Conservation (phyloP, 1,140 invertebrate species). For the Bombus superbus region DNA sequence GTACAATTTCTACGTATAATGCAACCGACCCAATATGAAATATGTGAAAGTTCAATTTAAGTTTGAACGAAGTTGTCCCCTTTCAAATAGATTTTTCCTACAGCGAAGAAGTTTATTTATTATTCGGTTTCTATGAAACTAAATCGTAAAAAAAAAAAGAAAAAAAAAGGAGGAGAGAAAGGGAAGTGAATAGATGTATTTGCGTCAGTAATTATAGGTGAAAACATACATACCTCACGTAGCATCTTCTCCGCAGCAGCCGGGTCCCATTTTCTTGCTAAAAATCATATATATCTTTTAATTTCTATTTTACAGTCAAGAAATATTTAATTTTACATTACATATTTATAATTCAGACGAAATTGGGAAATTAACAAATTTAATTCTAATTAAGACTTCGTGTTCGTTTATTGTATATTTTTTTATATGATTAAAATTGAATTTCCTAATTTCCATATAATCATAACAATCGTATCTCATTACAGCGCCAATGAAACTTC, state of each 20-base stretch:
- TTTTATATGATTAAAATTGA: not conserved
- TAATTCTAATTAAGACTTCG: not conserved
- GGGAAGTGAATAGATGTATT: not conserved
- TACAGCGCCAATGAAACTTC: no score
- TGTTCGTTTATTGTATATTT: not conserved
- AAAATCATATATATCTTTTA: slow-evolving; percentile 73
- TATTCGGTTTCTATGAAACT: not conserved
- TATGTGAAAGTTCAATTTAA: slow-evolving; percentile 24
- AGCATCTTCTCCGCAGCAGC: slow-evolving; percentile 94
- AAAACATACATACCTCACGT: slow-evolving; percentile 87
- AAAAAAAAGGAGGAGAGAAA: not conserved
- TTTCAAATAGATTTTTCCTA: slow-evolving; percentile 13
- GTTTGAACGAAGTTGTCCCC: slow-evolving; percentile 11
- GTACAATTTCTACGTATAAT: not conserved
- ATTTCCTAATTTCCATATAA: no score
- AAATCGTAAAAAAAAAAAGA: no score
- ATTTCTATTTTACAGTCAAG: no score
- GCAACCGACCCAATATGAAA: not conserved
- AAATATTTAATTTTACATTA: not conserved
- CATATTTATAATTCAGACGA: not conserved
- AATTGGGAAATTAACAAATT: not conserved
- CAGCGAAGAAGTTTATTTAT: not conserved
- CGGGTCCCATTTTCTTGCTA: slow-evolving; percentile 92
- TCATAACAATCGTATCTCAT: no score
- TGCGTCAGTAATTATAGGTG: not conserved